Conservation (phyloP, 2,888 invertebrate species). For the Biston betularia region DNA sequence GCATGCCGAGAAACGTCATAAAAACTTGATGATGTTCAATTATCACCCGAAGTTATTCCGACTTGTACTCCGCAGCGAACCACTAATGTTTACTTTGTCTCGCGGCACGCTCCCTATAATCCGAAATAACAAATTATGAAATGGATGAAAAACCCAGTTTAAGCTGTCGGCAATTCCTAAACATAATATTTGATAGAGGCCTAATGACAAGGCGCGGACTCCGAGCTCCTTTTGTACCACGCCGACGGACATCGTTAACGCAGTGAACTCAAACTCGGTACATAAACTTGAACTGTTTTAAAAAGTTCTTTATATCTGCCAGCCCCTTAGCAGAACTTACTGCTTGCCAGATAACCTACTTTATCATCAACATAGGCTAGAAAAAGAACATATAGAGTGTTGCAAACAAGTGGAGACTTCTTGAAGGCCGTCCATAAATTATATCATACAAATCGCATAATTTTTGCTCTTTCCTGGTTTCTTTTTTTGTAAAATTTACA, state of each 20-base stretch:
- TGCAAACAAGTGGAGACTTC: no score
- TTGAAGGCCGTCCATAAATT: no score
- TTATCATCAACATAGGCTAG: no score
- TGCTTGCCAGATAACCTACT: neutral
- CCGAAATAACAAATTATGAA: conserved; percentile 85
- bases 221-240: conserved; percentile 77
- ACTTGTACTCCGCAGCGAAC: conserved; percentile 44
- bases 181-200: conserved; percentile 84
- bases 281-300: conserved; percentile 5
- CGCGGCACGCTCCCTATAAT: conserved; percentile 81
- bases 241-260: conserved; percentile 76
- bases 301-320: neutral
- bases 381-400: no score
- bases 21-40: conserved; percentile 62
- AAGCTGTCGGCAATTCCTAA: conserved; percentile 85
- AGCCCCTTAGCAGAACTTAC: neutral
- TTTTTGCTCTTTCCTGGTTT: no score
- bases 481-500: no score
- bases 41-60: conserved; percentile 62
- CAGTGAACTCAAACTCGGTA: conserved; percentile 13
- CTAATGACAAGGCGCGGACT: conserved; percentile 85
- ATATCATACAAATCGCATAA: no score
- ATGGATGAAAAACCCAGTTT: conserved; percentile 82
- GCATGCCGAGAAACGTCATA: conserved; percentile 49
- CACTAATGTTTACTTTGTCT: conserved; percentile 82